Evolutionary conservation across 2,888 invertebrate genomes (phyloP).

Genomic region (Dryomyza anilis): DNA sequence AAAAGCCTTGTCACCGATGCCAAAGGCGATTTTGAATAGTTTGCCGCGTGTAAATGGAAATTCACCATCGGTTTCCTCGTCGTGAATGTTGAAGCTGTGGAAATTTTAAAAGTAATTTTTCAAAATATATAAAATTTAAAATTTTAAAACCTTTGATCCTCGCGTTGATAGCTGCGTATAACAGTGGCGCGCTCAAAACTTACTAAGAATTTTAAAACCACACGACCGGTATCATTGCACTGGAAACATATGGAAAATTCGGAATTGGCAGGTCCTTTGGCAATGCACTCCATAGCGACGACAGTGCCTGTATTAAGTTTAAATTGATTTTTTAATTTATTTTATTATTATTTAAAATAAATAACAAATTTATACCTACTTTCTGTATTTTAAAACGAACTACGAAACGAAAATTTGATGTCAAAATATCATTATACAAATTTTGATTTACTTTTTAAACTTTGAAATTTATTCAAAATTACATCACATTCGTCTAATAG

Average conservation of each 20-base stretch:
- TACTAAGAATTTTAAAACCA: constrained; percentile 56
- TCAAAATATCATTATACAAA: too few species aligned
- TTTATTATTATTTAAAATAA: too few species aligned
- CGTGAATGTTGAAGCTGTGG: constrained; percentile 51
- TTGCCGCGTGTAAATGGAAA: constrained; percentile 60
- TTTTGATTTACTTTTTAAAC: too few species aligned
- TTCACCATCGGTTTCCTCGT: constrained; percentile 59
- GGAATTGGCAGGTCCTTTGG: constrained; percentile 53
- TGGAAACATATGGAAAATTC: constrained; percentile 60
- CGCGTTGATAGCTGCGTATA: constrained; percentile 53
- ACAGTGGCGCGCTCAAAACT: constrained; percentile 55
- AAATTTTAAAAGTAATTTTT: neutral
- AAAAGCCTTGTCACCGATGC: constrained; percentile 57
- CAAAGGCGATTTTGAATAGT: constrained; percentile 58
- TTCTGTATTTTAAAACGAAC: too few species aligned
- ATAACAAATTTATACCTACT: too few species aligned
- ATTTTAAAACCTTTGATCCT: constrained; percentile 51
- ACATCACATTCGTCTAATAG: neutral
- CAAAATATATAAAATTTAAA: neutral
- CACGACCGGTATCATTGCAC: constrained; percentile 57
- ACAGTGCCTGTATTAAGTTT: constrained; percentile 54
- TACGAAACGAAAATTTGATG: too few species aligned
- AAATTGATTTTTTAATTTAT: too few species aligned
- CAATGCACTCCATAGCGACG: constrained; percentile 59
- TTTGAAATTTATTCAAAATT: too few species aligned